Evolutionary conservation across 2,888 invertebrate species (phyloP).

Genomic region (Tanytarsus gracilentus): DNA sequence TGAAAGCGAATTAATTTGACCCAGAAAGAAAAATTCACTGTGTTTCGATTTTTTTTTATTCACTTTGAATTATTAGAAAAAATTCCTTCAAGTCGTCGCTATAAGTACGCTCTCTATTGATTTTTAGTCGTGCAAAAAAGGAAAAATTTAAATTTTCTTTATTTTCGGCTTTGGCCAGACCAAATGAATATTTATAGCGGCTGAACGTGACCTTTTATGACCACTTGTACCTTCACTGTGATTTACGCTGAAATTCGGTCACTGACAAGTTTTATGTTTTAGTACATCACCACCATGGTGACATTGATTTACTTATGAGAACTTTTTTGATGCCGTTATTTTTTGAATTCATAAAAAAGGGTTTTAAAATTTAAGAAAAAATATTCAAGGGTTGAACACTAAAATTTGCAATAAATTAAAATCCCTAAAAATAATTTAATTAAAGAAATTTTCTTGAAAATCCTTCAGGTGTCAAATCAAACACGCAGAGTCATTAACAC

Average conservation of each 20-base stretch:
- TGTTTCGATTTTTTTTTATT: too few relatives aligned
- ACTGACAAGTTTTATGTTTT: not conserved
- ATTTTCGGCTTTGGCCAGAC: not conserved
- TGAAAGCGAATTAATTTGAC: not conserved
- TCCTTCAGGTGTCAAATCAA: too few relatives aligned
- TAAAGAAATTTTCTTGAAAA: too few relatives aligned
- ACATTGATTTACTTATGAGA: not conserved
- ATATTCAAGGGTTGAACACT: too few relatives aligned
- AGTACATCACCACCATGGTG: not conserved
- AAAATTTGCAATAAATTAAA: too few relatives aligned
- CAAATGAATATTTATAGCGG: not conserved
- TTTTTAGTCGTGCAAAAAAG: not conserved
- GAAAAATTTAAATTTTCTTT: not conserved
- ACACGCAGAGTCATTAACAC: too few relatives aligned
- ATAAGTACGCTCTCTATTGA: too few relatives aligned
- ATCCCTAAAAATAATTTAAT: too few relatives aligned
- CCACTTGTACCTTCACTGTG: too few relatives aligned
- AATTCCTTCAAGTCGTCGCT: too few relatives aligned
- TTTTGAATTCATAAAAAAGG: not conserved
- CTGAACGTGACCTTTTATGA: not conserved
- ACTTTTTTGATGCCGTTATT: not conserved
- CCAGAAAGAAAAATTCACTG: conserved; percentile 5
- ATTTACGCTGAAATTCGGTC: too few relatives aligned
- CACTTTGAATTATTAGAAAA: too few relatives aligned
- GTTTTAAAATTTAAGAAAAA: not conserved